Conservation (phyloP, 2,797 vertebrate genomes). For the Chelon auratus region DNA sequence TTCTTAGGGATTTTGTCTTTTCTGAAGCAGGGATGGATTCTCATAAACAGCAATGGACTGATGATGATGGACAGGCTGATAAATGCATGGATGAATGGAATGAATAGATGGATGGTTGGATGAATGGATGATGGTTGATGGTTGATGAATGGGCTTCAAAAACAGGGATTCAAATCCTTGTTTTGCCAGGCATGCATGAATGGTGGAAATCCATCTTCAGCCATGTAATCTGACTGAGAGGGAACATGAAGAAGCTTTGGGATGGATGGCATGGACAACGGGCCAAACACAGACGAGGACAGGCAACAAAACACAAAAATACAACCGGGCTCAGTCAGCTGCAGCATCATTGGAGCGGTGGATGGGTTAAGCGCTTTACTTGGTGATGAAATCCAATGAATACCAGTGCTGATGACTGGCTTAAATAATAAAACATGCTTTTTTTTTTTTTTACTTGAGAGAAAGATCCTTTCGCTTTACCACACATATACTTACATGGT, state of each 20-base stretch:
- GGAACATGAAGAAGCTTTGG: conserved; percentile 59
- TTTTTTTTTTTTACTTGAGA: conserved; percentile 30
- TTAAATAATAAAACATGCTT: conserved; percentile 74
- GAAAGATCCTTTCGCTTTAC: conserved; percentile 66
- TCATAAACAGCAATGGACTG: conserved; percentile 50
- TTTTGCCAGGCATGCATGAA: conserved; percentile 72
- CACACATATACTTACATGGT: conserved; percentile 76
- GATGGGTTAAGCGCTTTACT: conserved; percentile 67
- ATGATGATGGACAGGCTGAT: conserved; percentile 50
- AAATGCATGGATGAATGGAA: conserved; percentile 59
- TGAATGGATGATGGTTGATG: conserved; percentile 52
- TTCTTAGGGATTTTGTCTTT: conserved; percentile 67
- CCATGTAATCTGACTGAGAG: conserved; percentile 37
- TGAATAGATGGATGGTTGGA: conserved; percentile 50
- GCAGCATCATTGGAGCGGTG: conserved; percentile 53
- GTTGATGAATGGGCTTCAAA: conserved; percentile 55
- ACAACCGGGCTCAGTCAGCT: conserved; percentile 44
- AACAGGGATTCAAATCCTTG: conserved; percentile 55
- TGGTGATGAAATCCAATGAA: conserved; percentile 67
- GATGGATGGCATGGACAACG: conserved; percentile 47
- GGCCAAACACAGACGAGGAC: conserved; percentile 55
- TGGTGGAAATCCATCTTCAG: conserved; percentile 58
- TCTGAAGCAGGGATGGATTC: conserved; percentile 63
- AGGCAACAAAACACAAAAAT: conserved; percentile 45
- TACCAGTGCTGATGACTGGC: conserved; percentile 57